Percentiles rank a stretch among this genome's conserved stretches.
These are phyloP conservation scores for Artemia sp. DNA, from an alignment of 2,888 invertebrate species.

Conservation along the genomic window DNA sequence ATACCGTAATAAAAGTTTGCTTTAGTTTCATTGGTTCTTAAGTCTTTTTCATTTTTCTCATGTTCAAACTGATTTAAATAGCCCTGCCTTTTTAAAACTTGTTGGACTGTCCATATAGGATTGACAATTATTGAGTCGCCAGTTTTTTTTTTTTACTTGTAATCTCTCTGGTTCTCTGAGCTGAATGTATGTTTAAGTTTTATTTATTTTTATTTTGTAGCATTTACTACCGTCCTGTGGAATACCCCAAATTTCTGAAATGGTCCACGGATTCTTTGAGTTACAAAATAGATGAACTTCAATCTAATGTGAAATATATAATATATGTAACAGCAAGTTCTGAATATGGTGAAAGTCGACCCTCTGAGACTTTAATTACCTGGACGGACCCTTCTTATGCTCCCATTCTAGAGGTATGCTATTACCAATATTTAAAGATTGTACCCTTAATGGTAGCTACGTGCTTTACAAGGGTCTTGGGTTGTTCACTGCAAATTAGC, in stretches of 20 bases:
- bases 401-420: conserved; percentile 57
- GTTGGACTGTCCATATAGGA: too few relatives aligned
- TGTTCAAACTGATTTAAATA: too few relatives aligned
- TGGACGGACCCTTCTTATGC: conserved; percentile 78
- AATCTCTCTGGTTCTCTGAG: background rate
- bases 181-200: background rate
- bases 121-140: background rate
- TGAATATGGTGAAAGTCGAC: conserved; percentile 50
- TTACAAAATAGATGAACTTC: conserved; percentile 48
- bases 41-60: too few relatives aligned
- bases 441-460: too few relatives aligned
- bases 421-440: too few relatives aligned
- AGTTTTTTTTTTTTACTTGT: background rate
- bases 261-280: conserved; percentile 49
- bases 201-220: conserved; percentile 33
- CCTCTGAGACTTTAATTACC: conserved; percentile 62
- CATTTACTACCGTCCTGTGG: conserved; percentile 49
- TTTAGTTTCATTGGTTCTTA: too few relatives aligned
- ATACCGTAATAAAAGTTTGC: too few relatives aligned
- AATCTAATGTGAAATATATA: conserved; percentile 64
- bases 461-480: too few relatives aligned
- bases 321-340: conserved; percentile 50
- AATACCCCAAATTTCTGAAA: conserved; percentile 42
- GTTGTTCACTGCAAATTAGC: too few relatives aligned
- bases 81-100: too few relatives aligned